phyloP scores from a whole-genome alignment of 30 jellyfish, hydroid and myxozoan species.

The Hydractinia symbiolongicarpus region DNA sequence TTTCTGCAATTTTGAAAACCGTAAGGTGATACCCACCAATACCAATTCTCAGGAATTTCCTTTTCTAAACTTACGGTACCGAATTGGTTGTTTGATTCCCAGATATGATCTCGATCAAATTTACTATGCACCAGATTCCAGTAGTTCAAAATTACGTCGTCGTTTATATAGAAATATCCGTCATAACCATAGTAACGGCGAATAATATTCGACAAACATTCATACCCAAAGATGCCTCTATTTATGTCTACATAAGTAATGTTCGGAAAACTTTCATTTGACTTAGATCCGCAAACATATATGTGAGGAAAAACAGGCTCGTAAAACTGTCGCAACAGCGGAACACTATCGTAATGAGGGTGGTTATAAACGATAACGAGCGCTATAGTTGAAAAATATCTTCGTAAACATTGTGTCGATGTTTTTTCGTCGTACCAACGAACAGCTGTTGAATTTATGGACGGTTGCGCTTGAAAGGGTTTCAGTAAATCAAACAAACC shows the following conservation, averaged over 20 bases:
- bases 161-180: slow-evolving; percentile 84
- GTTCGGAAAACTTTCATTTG: slow-evolving; percentile 25
- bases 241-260: slow-evolving; percentile 39
- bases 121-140: slow-evolving; percentile 62
- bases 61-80: slow-evolving; percentile 42
- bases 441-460: no score
- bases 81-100: slow-evolving; percentile 73
- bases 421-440: no score
- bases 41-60: slow-evolving; percentile 65
- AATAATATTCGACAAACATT: slow-evolving; percentile 68
- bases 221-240: slow-evolving; percentile 81
- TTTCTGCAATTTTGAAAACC: slow-evolving; percentile 64
- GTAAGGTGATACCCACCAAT: slow-evolving; percentile 97
- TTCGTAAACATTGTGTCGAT: slow-evolving; percentile 19
- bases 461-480: no score
- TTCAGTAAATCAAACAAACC: no score
- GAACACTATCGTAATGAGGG: slow-evolving; percentile 80
- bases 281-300: slow-evolving; percentile 57
- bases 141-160: slow-evolving; percentile 77
- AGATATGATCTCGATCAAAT: slow-evolving; percentile 45
- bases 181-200: slow-evolving; percentile 36
- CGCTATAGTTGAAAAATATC: slow-evolving; percentile 34
- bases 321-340: slow-evolving; percentile 57
- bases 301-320: slow-evolving; percentile 70
- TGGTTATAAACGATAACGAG: slow-evolving; percentile 75